Base-by-base conservation (phyloP, 2,113 vertebrate species). In the Callocephalon fimbriatum region DNA sequence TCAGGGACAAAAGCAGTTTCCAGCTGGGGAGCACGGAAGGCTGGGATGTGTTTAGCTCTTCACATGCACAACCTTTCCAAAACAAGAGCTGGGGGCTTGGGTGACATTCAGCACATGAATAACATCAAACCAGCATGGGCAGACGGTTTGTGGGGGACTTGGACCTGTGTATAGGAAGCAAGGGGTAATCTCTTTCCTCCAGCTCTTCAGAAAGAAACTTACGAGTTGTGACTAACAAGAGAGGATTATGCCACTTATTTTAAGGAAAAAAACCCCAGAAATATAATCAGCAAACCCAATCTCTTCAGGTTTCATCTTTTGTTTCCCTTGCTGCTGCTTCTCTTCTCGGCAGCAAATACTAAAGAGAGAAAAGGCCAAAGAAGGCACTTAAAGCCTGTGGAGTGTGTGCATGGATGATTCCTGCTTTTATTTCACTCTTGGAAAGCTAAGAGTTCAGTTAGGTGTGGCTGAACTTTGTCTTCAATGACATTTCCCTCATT, bases 1-100 rank as follows among this genome's bases (percentile, higher is more conserved):
- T 25, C 0, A 0, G 35, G 79, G 45, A 70, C 53, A 92, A 73
- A 80, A 50, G 50, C 74, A 79, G 40, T 86, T 94, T 90, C 58
- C 58, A 65, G 13, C 26, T 1, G 0, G 31, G 59, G 59, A 73
- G 27, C 54, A n/a, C 0, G 0, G 22, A n/a, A 12, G 19, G 14
- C 23, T 56, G 31, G 22, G 50, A 51, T 53, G 56, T 32, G 25
- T 73, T 89, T 58, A 77, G 63, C 21, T 25, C 50, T 63, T 83
- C 44, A 54, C 44, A 25, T 3, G 4, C 37, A 16, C 31, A 37
- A 51, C 44, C 19, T 56, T 6, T 38, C 15, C 1, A 3, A 83
- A 80, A 70, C 21, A 9, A 65, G 48, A 73, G 29, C 44, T 1
- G 1, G 48, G 4, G 29, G 25, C 56, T 50, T 27, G 51, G 56